These are phyloP conservation scores for Pontoporia blainvillei DNA, from an alignment of 2,113 vertebrate species.

Conservation along the genomic window DNA sequence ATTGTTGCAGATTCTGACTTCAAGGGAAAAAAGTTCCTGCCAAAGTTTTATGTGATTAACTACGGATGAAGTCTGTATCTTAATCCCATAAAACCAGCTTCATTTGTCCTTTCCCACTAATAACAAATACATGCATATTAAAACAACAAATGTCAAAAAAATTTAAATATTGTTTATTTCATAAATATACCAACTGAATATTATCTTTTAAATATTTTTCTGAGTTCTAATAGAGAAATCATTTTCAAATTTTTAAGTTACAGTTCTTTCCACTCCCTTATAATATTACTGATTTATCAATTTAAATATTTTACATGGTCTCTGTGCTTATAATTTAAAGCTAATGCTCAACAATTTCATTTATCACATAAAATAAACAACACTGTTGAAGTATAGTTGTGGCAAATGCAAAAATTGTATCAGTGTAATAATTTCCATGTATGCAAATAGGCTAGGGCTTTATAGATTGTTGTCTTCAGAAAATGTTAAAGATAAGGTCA, in stretches of 20 bases:
- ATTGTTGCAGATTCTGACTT: background rate
- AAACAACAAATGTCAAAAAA: background rate
- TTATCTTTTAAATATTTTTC: conserved; percentile 3
- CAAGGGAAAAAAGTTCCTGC: background rate
- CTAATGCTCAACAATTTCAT: background rate
- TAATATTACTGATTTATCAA: background rate
- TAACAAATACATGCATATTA: background rate
- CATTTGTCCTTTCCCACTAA: background rate
- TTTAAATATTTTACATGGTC: background rate
- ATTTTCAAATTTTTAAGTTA: background rate
- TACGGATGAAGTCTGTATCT: background rate
- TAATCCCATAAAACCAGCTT: background rate
- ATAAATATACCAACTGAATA: background rate
- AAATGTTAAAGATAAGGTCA: background rate
- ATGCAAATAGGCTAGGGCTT: background rate
- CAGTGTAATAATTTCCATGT: background rate
- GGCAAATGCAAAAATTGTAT: background rate
- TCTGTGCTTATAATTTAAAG: conserved; percentile 14
- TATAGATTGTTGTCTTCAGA: background rate
- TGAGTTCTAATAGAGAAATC: background rate
- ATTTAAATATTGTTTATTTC: conserved; percentile 19
- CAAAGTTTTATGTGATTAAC: background rate
- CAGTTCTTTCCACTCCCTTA: background rate
- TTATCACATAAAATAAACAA: background rate
- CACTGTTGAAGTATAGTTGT: background rate